phyloP scores from a whole-genome alignment of 2,888 invertebrate species.

The Lepidochitona cinerea region DNA sequence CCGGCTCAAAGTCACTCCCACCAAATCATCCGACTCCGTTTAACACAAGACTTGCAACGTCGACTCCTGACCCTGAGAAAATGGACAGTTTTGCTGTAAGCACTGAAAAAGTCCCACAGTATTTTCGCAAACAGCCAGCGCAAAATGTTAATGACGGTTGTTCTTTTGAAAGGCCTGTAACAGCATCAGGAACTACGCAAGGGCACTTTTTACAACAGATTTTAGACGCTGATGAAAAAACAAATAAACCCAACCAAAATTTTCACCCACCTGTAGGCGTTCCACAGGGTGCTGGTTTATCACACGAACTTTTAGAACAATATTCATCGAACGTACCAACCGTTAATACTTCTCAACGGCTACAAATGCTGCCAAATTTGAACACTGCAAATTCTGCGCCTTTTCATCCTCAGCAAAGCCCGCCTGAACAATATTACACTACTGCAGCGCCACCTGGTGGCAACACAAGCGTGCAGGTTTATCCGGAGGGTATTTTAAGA shows the following conservation, averaged over 20 bases:
- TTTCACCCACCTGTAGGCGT: neutral
- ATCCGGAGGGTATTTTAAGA: neutral
- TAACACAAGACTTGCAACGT: slow-evolving; percentile 53
- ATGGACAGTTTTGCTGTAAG: slow-evolving; percentile 3
- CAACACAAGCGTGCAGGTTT: neutral
- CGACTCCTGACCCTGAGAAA: slow-evolving; percentile 61
- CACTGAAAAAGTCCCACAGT: slow-evolving; percentile 17
- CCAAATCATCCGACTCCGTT: no score
- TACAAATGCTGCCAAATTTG: neutral
- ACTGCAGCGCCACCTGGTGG: no score
- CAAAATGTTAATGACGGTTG: neutral
- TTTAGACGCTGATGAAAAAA: neutral
- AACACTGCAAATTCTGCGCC: neutral
- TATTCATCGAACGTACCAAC: neutral
- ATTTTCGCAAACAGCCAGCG: neutral
- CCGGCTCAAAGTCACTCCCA: no score
- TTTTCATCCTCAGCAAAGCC: neutral
- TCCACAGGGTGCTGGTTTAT: neutral
- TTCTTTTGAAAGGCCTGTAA: neutral
- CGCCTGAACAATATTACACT: neutral
- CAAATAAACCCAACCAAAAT: neutral
- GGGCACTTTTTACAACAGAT: neutral
- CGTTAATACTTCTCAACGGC: neutral
- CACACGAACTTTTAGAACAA: neutral
- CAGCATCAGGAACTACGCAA: neutral